Base-by-base conservation (phyloP, 64 coral and sea anemone genomes). In the Anthopleura sola region DNA sequence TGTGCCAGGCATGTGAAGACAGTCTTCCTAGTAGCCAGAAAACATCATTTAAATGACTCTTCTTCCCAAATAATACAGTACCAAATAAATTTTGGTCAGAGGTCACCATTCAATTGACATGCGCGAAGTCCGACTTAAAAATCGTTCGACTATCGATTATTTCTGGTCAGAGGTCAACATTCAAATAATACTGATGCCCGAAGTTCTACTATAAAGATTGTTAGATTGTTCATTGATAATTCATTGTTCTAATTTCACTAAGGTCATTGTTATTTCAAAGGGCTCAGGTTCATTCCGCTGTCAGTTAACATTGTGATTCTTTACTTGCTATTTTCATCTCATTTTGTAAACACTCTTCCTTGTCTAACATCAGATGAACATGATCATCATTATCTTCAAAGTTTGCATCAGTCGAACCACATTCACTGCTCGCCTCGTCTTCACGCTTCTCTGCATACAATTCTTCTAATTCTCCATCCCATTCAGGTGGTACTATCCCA, bases 381-480 rank as follows among this genome's bases (percentile, higher is more conserved):
- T 44, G 40, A 28, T 34, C 66, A 69, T 32, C n/a, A 32, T 0
- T 9, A 13, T 17, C 1, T 53, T 53, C 0, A 17, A 6, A 0
- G 50, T 13, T 53, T 12, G 11, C 50, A 15, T 53, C 66, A 15
- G 33, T 29, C 29, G 15, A 10, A 64, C 23, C 60, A 64, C 60
- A n/a, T 2, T 71, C 14, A 8, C 66, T 32, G 2, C 12, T 16
- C 26, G 34, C 0, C 66, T 71, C 66, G 16, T 71, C 31, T 16
- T 71, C 66, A 12, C 66, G 34, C 13, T 71, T 71, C 66, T 71
- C 66, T 71, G 13, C 28, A 71, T 71, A 71, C n/a, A 71, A 33
- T 5, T 87, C 60, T 82, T 87, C 90, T 14, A 92, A 50, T 3
- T 87, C 80, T 47, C 53, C 28, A 18, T 62, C 78, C 90, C 90